A percentile compares a stretch with the other conserved stretches of the same genome.
Evolutionary conservation across 2,113 vertebrate genomes (phyloP).

Genomic region (Microcebus griseorufus): DNA sequence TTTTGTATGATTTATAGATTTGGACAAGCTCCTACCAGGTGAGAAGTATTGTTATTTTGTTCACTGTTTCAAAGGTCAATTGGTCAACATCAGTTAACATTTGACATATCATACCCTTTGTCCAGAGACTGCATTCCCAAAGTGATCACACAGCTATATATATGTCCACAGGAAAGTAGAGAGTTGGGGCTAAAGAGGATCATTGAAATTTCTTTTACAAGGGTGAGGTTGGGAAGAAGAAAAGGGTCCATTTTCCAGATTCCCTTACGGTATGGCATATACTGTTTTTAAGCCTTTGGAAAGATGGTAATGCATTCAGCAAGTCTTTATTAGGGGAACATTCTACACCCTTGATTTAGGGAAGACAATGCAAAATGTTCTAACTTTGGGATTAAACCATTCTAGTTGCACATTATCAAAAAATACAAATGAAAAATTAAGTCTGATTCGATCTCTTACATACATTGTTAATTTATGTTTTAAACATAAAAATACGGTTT

Average conservation of each 20-base stretch:
- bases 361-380: background rate
- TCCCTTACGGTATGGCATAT: background rate
- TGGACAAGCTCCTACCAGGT: background rate
- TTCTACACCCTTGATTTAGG: background rate
- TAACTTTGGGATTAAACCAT: background rate
- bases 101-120: background rate
- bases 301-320: background rate
- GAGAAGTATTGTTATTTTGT: background rate
- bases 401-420: background rate
- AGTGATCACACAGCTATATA: too few relatives aligned
- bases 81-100: background rate
- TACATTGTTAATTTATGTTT: background rate
- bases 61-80: background rate
- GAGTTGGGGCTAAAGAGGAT: background rate
- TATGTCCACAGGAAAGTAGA: background rate
- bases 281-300: background rate
- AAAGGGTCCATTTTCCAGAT: background rate
- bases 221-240: background rate
- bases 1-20: background rate
- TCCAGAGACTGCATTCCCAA: background rate
- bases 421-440: background rate
- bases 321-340: background rate
- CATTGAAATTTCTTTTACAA: background rate
- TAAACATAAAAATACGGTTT: background rate
- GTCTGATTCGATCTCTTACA: background rate